Evolutionary conservation across 2,113 vertebrate species (phyloP), one percentile per base, ranked within the genome.

Genomic region (Pelobates fuscus): DNA sequence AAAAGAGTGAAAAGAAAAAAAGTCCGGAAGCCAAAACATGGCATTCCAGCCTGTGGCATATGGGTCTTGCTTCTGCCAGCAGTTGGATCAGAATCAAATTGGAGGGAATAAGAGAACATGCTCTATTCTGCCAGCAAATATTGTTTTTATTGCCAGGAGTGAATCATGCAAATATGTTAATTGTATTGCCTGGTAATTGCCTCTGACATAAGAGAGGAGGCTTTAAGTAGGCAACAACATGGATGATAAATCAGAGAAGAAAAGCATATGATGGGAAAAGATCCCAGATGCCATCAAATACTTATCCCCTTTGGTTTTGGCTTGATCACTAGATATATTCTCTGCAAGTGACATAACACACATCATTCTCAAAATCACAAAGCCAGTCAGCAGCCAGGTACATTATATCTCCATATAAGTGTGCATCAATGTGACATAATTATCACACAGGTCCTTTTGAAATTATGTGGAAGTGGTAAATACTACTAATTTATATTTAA

Each of bases 41-140:
- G 58, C 23, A 11, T 74, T 64, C 68, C 58, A 52, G 15, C 54
- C 37, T 18, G 27, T 1, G 0, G 41, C 67, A 78, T 0, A 60
- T 0, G 43, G 80, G 66, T 44, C 63, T 60, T 5, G 26, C 71
- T 59, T 26, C 25, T 67, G 80, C 70, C 67, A 49, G 74, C 0
- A 25, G 37, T 62, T 81, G 78, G 60, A 71, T 81, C 49, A 8
- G 66, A 30, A 80, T 78, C 70, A 66, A 2, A 57, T 76, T 37
- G 21, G 63, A 78, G 30, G 1, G 43, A 24, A 77, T 73, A 1
- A 68, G 61, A 68, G 77, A 78, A 60, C 24, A 69, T 70, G 84
- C 32, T 30, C 14, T 8, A 25, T 54, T 43, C 49, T 58, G 65
- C 21, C 78, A 83, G 73, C 72, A 20, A 66, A n/a, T 78, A 20